Percentiles rank a stretch among this genome's conserved stretches.
Conservation (phyloP, 2,113 vertebrate species). For the Vidua macroura region DNA sequence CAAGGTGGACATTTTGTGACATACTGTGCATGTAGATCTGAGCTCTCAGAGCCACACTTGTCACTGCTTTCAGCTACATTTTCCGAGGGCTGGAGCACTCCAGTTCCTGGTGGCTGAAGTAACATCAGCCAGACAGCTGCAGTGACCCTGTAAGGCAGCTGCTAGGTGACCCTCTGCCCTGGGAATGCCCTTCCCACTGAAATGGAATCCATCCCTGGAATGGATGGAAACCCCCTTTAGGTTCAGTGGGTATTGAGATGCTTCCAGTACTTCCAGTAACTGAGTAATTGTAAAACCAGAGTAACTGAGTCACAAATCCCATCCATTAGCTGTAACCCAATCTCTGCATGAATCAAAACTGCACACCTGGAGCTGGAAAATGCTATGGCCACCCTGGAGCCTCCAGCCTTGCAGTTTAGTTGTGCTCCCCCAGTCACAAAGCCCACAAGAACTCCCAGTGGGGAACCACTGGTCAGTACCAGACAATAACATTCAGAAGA, state of each 20-base stretch:
- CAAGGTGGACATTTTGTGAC: background rate
- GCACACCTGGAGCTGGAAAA: background rate
- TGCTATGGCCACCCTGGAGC: background rate
- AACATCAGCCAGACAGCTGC: background rate
- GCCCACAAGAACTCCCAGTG: background rate
- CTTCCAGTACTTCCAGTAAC: background rate
- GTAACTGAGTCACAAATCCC: background rate
- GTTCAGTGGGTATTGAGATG: background rate
- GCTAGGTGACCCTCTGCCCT: background rate
- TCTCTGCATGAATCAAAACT: background rate
- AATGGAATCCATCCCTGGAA: too few relatives aligned
- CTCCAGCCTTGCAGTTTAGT: background rate
- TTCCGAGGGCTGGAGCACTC: background rate
- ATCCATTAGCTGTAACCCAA: background rate
- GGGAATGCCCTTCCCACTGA: background rate
- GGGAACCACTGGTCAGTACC: background rate
- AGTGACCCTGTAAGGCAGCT: background rate
- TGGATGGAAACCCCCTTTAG: background rate
- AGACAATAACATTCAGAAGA: background rate
- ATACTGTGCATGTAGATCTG: rapidly evolving
- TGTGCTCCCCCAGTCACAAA: background rate
- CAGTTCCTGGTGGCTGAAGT: background rate
- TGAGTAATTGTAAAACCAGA: background rate
- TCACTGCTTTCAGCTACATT: background rate
- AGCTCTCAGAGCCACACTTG: background rate